These are phyloP conservation scores for Psococerastis gibbosa DNA, from an alignment of 2,888 invertebrate species.

Conservation along the genomic window DNA sequence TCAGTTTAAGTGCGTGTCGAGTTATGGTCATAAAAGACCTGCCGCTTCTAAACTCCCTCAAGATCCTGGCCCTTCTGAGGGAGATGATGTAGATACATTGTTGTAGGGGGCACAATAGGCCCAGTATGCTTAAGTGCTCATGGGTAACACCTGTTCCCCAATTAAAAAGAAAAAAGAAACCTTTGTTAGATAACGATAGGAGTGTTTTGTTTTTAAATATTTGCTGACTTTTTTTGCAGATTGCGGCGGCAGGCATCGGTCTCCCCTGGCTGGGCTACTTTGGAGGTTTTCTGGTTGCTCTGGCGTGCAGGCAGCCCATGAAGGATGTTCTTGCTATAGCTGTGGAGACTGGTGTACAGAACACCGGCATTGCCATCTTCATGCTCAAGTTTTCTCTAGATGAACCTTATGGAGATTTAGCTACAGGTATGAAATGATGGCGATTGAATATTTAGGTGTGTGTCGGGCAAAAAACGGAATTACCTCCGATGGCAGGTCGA, in stretches of 20 bases:
- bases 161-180: no score
- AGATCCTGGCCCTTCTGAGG: no score
- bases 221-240: conserved; percentile 41
- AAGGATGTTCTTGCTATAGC: conserved; percentile 69
- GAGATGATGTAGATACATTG: no score
- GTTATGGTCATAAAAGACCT: no score
- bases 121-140: no score
- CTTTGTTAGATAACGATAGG: no score
- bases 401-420: conserved; percentile 74
- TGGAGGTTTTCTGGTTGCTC: conserved; percentile 44
- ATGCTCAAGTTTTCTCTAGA: conserved; percentile 59
- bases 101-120: no score
- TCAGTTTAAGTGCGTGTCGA: no score
- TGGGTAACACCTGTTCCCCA: no score
- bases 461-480: not conserved
- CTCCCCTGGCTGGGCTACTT: conserved; percentile 68
- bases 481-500: no score
- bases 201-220: no score
- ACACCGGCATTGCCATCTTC: conserved; percentile 83
- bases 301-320: conserved; percentile 37
- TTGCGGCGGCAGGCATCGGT: conserved; percentile 56
- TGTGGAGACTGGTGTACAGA: conserved; percentile 85
- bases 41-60: no score
- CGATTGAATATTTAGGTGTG: not conserved
- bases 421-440: conserved; percentile 53